Conservation (phyloP, 92 coral and sea anemone species). For the Muricea muricata region DNA sequence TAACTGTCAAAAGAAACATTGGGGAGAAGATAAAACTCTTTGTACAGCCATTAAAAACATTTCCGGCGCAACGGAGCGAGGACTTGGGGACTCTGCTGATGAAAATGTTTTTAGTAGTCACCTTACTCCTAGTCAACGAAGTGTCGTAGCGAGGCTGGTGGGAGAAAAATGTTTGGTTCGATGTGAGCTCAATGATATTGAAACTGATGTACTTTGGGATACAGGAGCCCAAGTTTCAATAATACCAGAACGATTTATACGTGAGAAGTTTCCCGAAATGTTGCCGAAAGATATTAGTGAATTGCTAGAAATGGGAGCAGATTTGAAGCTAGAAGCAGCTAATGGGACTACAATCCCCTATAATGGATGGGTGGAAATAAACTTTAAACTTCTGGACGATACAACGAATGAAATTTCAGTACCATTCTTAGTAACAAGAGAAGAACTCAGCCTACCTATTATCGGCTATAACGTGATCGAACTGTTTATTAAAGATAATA, state of each 20-base stretch:
- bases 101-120: slow-evolving; percentile 44
- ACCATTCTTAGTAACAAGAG: slow-evolving; percentile 69
- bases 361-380: slow-evolving; percentile 75
- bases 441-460: slow-evolving; percentile 68
- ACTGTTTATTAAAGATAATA: slow-evolving; percentile 64
- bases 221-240: slow-evolving; percentile 74
- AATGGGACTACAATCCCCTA: slow-evolving; percentile 72
- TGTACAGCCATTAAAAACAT: slow-evolving; percentile 62
- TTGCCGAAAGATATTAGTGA: slow-evolving; percentile 59
- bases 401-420: slow-evolving; percentile 57
- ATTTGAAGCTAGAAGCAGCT: slow-evolving; percentile 68
- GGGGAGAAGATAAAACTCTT: slow-evolving; percentile 54
- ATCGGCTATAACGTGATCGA: slow-evolving; percentile 81
- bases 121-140: slow-evolving; percentile 47
- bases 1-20: slow-evolving; percentile 54
- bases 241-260: slow-evolving; percentile 47
- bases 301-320: slow-evolving; percentile 52
- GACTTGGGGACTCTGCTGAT: slow-evolving; percentile 42
- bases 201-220: slow-evolving; percentile 65
- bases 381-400: slow-evolving; percentile 48
- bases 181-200: slow-evolving; percentile 49
- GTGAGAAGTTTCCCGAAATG: slow-evolving; percentile 38
- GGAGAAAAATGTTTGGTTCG: slow-evolving; percentile 55
- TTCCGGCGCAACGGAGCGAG: slow-evolving; percentile 22
- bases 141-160: slow-evolving; percentile 46